Evolutionary conservation across 1,140 invertebrate species (phyloP).

Genomic region (Adoxophyes honmai): DNA sequence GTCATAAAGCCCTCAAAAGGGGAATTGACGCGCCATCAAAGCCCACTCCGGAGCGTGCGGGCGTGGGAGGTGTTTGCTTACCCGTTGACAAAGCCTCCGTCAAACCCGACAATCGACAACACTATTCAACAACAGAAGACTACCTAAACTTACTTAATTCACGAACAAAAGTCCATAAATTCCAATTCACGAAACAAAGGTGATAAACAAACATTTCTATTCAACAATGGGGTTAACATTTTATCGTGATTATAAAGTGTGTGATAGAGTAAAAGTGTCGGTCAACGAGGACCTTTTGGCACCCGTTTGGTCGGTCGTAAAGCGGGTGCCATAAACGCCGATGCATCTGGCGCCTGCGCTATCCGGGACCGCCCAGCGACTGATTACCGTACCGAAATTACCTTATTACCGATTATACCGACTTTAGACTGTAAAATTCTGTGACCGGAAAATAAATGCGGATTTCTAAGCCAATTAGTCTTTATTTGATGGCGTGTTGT

Average conservation of each 20-base stretch:
- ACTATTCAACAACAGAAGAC: constrained; percentile 17
- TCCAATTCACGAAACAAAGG: constrained; percentile 41
- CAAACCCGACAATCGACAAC: background rate
- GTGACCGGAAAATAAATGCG: too few relatives aligned
- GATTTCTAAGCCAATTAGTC: too few relatives aligned
- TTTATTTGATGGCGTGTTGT: too few relatives aligned
- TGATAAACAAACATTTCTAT: constrained; percentile 55
- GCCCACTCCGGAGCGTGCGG: constrained; percentile 3
- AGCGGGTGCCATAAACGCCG: constrained; percentile 37
- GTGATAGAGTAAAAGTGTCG: constrained; percentile 63
- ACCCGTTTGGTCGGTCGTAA: constrained; percentile 50
- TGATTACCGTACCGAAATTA: constrained; percentile 1
- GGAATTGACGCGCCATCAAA: constrained; percentile 2
- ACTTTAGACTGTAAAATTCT: too few relatives aligned
- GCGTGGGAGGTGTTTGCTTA: constrained; percentile 6
- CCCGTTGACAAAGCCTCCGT: background rate
- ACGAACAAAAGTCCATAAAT: constrained; percentile 37
- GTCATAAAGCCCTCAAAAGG: too few relatives aligned
- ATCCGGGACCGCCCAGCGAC: constrained; percentile 26
- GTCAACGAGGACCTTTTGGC: constrained; percentile 68
- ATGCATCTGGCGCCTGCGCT: constrained; percentile 49
- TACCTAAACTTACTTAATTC: constrained; percentile 35
- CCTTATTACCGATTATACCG: background rate
- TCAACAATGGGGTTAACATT: constrained; percentile 20
- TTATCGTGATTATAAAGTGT: constrained; percentile 56